Evolutionary conservation across 37 sponge, comb jelly and placozoan genomes (phyloP), one percentile per base, ranked within the genome.

Genomic region (Agelas oroides): DNA sequence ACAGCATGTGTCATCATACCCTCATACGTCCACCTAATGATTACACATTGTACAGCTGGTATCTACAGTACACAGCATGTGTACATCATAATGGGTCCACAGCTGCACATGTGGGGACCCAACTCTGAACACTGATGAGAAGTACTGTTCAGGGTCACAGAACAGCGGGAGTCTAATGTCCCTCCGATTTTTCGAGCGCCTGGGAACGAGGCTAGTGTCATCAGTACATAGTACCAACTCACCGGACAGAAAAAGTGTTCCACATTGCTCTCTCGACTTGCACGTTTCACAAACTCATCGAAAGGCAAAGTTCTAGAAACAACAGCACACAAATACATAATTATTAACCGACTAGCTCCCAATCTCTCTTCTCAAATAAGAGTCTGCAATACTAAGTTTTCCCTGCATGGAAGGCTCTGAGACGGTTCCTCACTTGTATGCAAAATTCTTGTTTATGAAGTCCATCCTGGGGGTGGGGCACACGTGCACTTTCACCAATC

Each of bases 71-170:
- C n/a, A n/a, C n/a, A n/a, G n/a, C n/a, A n/a, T n/a, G n/a, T n/a
- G n/a, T n/a, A 96, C 97, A 88, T 97, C 98, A 67, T 95, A 97
- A 75, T 97, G 98, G 2, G 98, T 97, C 96, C 96, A 97, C 0
- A 97, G 81, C 33, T 88, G 89, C 1, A 95, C 59, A n/a, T 73
- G 79, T 37, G 96, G 72, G 41, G 98, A 97, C 28, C 92, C 82
- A 8, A 97, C 61, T 46, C 98, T 76, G 12, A 97, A 59, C 27
- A 97, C 96, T 55, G 92, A 91, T 24, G 98, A 97, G 74, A 97
- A 97, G 35, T 71, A 80, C 59, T 88, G 35, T 0, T 71, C 76
- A 5, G 80, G 63, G 16, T 75, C 81, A 71, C 90, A 92, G 56
- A 91, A 82, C 1, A 62, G 20, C 21, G 98, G 98, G 0, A 97